These are phyloP conservation scores for Anas platyrhynchos DNA, from an alignment of 2,113 vertebrate genomes.

Conservation along the genomic window DNA sequence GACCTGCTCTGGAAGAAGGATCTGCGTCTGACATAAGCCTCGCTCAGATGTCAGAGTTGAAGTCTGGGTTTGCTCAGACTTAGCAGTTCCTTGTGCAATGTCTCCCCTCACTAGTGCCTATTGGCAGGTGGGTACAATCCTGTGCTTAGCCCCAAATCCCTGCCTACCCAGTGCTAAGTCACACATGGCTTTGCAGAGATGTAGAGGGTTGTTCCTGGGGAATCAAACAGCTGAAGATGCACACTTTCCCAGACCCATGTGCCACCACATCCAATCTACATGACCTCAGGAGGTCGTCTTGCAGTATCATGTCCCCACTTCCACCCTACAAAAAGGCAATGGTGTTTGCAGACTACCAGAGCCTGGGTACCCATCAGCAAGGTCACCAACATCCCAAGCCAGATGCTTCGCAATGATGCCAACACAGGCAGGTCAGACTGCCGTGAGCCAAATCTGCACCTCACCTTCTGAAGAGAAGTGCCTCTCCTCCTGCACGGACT, in stretches of 20 bases:
- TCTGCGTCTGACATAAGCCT: not conserved
- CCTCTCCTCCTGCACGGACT: not conserved
- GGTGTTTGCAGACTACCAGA: not conserved
- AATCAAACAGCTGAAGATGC: accelerated
- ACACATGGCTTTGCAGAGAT: not conserved
- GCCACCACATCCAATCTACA: not conserved
- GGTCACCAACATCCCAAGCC: not conserved
- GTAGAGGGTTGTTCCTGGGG: not conserved
- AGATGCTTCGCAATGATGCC: accelerated
- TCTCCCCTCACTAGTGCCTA: not conserved
- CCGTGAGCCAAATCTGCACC: not conserved
- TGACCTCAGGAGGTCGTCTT: not conserved
- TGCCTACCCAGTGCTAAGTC: not conserved
- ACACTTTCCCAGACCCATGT: not conserved
- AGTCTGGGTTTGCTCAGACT: not conserved
- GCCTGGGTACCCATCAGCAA: not conserved
- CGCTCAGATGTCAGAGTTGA: not conserved
- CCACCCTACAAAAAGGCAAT: not conserved
- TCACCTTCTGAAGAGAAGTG: not conserved
- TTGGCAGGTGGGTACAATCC: not conserved
- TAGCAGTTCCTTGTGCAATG: accelerated
- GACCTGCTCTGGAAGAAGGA: not conserved
- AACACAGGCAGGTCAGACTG: not conserved
- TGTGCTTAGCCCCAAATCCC: not conserved
- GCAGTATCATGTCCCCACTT: not conserved